phyloP scores from a whole-genome alignment of 2,113 vertebrate species.

The Cavia aperea region DNA sequence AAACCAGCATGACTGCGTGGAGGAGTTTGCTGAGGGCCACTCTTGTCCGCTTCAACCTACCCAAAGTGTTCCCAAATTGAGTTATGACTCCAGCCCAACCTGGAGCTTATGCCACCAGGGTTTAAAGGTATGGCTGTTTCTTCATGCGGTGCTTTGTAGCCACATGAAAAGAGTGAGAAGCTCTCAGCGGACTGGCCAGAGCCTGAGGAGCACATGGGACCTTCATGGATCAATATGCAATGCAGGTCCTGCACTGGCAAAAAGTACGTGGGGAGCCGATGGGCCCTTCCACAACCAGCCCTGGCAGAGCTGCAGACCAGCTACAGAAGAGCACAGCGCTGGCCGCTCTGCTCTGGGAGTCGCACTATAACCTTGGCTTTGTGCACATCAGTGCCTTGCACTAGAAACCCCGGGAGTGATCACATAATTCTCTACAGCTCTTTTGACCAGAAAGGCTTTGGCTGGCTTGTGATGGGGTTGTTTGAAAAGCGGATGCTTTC shows the following conservation, averaged over 20 bases:
- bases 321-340: fast-evolving
- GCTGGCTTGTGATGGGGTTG: neutral
- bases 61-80: neutral
- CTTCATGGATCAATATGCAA: neutral
- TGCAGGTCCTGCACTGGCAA: neutral
- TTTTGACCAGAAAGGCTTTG: neutral
- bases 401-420: neutral
- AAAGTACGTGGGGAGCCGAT: fast-evolving
- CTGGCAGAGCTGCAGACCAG: neutral
- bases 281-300: fast-evolving
- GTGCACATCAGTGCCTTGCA: fast-evolving
- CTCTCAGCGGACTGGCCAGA: neutral
- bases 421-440: neutral
- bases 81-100: neutral
- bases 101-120: neutral
- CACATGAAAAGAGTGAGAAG: neutral
- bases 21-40: neutral
- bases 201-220: neutral
- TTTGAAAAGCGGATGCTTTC: neutral
- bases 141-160: neutral
- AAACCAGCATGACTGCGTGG: neutral
- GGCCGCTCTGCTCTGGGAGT: no score
- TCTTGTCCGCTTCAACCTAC: neutral
- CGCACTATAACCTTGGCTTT: neutral
- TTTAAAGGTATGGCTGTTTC: neutral